Conservation (phyloP, 2,888 invertebrate species). For the Eucera pruinosa region DNA sequence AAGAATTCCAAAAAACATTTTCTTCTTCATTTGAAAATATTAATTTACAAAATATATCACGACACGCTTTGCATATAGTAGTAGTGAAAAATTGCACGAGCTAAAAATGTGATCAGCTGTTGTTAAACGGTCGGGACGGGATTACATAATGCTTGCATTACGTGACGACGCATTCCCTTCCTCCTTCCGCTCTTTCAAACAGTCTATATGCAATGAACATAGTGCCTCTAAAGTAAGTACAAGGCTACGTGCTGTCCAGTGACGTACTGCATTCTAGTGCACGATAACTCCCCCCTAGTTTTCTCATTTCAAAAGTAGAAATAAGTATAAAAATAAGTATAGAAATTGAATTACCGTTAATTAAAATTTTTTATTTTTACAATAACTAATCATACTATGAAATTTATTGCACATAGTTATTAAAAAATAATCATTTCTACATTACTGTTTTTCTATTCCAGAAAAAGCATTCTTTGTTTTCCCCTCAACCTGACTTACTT, state of each 20-base stretch:
- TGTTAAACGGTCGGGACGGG: constrained; percentile 53
- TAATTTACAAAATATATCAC: not conserved
- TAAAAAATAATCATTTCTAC: too few species aligned
- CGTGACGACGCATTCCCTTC: constrained; percentile 65
- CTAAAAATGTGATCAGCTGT: constrained; percentile 68
- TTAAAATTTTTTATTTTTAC: too few species aligned
- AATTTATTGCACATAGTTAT: too few species aligned
- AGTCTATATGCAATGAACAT: constrained; percentile 45
- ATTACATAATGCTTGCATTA: constrained; percentile 68
- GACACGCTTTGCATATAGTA: not conserved
- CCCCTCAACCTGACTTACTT: too few species aligned
- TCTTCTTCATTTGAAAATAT: not conserved
- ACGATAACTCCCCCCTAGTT: not conserved
- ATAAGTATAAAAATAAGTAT: not conserved
- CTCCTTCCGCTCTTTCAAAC: constrained; percentile 52
- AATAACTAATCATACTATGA: too few species aligned
- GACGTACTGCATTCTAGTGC: constrained; percentile 28
- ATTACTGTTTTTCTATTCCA: too few species aligned
- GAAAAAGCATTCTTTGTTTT: too few species aligned
- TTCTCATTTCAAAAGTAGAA: not conserved
- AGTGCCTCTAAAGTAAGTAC: constrained; percentile 62
- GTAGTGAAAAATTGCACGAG: constrained; percentile 18
- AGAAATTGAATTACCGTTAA: too few species aligned
- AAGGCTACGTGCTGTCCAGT: constrained; percentile 64
- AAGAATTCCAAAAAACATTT: not conserved